phyloP scores from a whole-genome alignment of 2,113 vertebrate species.

The Galeopterus variegatus region DNA sequence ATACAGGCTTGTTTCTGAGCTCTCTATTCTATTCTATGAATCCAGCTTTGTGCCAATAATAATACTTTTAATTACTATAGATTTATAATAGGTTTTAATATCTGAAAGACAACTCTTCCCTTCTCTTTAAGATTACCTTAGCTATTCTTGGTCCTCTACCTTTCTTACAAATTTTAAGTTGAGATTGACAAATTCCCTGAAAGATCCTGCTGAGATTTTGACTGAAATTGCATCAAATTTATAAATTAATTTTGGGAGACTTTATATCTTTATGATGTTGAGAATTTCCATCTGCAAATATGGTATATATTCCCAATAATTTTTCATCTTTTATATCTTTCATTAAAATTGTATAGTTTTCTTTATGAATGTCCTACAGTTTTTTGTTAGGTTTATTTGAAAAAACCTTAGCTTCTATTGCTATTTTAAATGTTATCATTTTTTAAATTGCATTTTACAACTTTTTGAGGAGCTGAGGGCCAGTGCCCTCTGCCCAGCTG shows the following conservation, averaged over 20 bases:
- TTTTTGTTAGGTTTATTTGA: slow-evolving; percentile 64
- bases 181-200: background rate
- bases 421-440: slow-evolving; percentile 31
- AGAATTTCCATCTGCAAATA: slow-evolving; percentile 24
- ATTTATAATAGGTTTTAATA: slow-evolving; percentile 55
- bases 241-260: background rate
- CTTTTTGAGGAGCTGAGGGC: background rate
- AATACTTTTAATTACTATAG: slow-evolving; percentile 45
- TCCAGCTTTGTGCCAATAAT: background rate
- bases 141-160: slow-evolving; percentile 5
- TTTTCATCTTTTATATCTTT: slow-evolving; percentile 60
- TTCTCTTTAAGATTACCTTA: slow-evolving; percentile 46
- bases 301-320: background rate
- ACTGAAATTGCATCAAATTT: slow-evolving; percentile 54
- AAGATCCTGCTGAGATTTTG: slow-evolving; percentile 55
- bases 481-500: too few species aligned
- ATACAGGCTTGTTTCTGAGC: background rate
- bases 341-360: slow-evolving; percentile 30
- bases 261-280: slow-evolving; percentile 66
- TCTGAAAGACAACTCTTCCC: background rate
- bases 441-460: slow-evolving; percentile 44
- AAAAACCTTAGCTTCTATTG: slow-evolving; percentile 35
- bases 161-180: slow-evolving; percentile 61
- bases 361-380: slow-evolving; percentile 17
- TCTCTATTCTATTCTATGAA: slow-evolving; percentile 13